These are phyloP conservation scores for Drosophila mojavensis DNA, from an alignment of 1,140 invertebrate genomes.

Conservation along the genomic window DNA sequence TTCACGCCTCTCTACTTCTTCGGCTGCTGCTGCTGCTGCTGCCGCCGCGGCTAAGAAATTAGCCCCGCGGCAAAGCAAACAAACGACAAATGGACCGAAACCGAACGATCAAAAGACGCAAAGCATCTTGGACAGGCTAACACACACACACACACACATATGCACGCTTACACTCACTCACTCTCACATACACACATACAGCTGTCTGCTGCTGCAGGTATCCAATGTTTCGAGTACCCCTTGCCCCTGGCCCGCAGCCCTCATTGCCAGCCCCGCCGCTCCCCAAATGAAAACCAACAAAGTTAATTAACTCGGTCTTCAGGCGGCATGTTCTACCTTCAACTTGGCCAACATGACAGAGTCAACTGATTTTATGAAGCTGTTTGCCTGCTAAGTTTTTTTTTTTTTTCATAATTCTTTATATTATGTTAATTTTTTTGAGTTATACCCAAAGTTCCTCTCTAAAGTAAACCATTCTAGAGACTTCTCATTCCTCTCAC, in stretches of 20 bases:
- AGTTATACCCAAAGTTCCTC: too few relatives aligned
- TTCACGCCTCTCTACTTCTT: not conserved
- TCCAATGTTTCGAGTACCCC: slow-evolving; percentile 27
- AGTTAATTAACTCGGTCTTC: slow-evolving; percentile 77
- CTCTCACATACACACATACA: not conserved
- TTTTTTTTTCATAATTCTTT: too few relatives aligned
- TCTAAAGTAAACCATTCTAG: too few relatives aligned
- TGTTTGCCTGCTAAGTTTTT: not conserved
- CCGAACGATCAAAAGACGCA: slow-evolving; percentile 76
- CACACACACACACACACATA: slow-evolving; percentile 6
- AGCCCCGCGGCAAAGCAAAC: slow-evolving; percentile 80
- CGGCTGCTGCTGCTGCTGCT: slow-evolving; percentile 7
- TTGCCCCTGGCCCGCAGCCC: not conserved
- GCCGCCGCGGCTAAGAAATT: slow-evolving; percentile 56
- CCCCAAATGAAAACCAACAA: slow-evolving; percentile 64
- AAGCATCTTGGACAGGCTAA: slow-evolving; percentile 52
- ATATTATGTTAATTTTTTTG: too few relatives aligned
- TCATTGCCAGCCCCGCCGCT: slow-evolving; percentile 2
- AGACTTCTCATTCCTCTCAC: too few relatives aligned
- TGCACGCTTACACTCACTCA: not conserved
- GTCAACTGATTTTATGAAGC: slow-evolving; percentile 26
- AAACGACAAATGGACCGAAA: slow-evolving; percentile 82
- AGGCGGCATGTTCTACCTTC: slow-evolving; percentile 34
- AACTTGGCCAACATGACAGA: slow-evolving; percentile 18
- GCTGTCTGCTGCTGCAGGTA: slow-evolving; percentile 3